Base-by-base conservation (phyloP, 2,113 vertebrate genomes). In the Chloropsis cyanopogon region DNA sequence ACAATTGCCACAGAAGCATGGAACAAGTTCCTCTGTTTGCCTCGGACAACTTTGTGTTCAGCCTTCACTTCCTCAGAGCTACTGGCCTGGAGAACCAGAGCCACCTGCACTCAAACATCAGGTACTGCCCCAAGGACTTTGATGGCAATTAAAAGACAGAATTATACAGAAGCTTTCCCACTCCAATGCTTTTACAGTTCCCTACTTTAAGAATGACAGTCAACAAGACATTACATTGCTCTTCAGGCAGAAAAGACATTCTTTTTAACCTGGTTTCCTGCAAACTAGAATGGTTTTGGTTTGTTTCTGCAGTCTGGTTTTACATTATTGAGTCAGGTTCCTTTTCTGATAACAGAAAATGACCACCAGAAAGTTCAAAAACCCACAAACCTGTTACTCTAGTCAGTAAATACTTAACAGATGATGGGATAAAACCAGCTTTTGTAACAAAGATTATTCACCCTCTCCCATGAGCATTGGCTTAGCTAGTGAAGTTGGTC, bases 1-100 rank as follows among this genome's bases (percentile, higher is more conserved):
- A 56, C 0, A 3, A 13, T 18, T 49, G 18, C 31, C 42, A 29
- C 0, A 3, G 35, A n/a, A 63, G 24, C 14, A 35, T 0, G 20
- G 23, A 77, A 19, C 52, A 26, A 39, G 31, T 21, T 70, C 47
- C 61, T 78, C 50, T 71, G 54, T 52, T 28, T 46, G 52, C 8
- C 25, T 8, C 0, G 17, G 33, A 39, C 14, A 33, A 11, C 26
- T 65, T 0, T 21, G 29, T 10, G 37, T 11, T 65, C 78, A 49
- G 59, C 37, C 25, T 49, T n/a, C 63, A 11, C 9, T 20, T 52
- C 19, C 66, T 37, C 60, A 59, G 14, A 28, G 37, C 73, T 35
- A 1, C 26, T 29, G 42, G 31, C 42, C 28, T 6, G 26, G 21
- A 46, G 53, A 64, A 54, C 9, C 6, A 1, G 5, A 92, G 44